phyloP scores from a whole-genome alignment of 1,140 invertebrate species.

The Magallana ariakensis region DNA sequence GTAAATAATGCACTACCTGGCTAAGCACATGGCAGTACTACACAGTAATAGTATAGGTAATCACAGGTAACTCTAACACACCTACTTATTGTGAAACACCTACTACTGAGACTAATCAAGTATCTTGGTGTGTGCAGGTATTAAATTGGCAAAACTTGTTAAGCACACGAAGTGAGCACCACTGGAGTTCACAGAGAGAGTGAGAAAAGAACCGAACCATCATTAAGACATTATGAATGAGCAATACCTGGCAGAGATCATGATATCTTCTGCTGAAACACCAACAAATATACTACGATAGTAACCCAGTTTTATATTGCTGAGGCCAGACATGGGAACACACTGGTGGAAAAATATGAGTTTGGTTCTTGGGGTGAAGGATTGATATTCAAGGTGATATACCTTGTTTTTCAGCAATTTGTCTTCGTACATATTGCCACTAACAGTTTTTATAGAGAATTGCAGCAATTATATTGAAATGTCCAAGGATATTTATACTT shows the following conservation, averaged over 20 bases:
- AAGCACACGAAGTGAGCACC: neutral
- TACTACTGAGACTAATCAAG: too few species aligned
- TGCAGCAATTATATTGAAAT: too few species aligned
- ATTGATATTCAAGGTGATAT: too few species aligned
- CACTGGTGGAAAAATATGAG: neutral
- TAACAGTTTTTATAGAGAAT: neutral
- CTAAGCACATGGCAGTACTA: neutral
- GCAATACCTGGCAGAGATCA: conserved; percentile 2
- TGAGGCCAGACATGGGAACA: neutral
- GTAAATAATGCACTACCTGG: neutral
- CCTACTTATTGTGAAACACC: neutral
- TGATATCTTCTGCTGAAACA: neutral
- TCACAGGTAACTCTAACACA: neutral
- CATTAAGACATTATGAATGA: conserved; percentile 19
- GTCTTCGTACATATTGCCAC: neutral
- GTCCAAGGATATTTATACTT: too few species aligned
- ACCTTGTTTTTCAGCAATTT: too few species aligned
- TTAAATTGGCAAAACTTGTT: too few species aligned
- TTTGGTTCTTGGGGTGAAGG: too few species aligned
- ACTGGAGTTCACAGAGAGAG: neutral
- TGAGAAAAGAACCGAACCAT: neutral
- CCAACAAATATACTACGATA: conserved; percentile 2
- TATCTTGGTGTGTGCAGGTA: too few species aligned
- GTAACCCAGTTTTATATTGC: neutral
- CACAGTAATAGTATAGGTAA: neutral